Evolutionary conservation across 2,113 vertebrate species (phyloP), one percentile per base, ranked within the genome.

Genomic region (Gambusia holbrooki): DNA sequence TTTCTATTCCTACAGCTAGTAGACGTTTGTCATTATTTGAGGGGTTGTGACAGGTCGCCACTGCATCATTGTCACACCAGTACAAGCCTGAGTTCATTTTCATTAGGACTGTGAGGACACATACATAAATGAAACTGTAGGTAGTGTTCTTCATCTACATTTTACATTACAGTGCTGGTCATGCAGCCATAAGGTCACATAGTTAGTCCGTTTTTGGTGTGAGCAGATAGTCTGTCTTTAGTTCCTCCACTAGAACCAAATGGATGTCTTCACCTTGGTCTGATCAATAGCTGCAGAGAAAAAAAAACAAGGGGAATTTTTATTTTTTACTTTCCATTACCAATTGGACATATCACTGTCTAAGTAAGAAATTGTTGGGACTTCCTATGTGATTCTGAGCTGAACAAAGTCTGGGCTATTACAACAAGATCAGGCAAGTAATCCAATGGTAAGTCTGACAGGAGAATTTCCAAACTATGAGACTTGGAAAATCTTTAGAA

Each of bases 211-310:
- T 84, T 58, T 86, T 89, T 89, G 88, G 82, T 82, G 64, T 84
- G n/a, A 74, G 62, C n/a, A 77, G 48, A 76, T 71, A 51, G 30
- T 85, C 69, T n/a, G 35, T 67, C 68, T 30, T 54, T 35, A 29
- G 63, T 40, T 27, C 80, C 80, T 71, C 76, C 87, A 67, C 96
- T 93, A 99, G 93, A 97, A 99, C 97, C 98, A 99, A 72, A 95
- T 92, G 45, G 96, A 89, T 32, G 96, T 94, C 90, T 97, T 98
- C 87, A 81, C 93, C 94, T 98, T 98, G 90, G 97, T 96, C 83
- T 96, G 97, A 89, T 98, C 97, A 73, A 96, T 92, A 92, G 94
- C 97, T 98, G 90, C 6, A 73, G 89, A 73, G 89, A 90, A 29
- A 58, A 6, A 88, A 12, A 84, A 30, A 74, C 11, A 81, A 67